phyloP scores from a whole-genome alignment of 2,113 vertebrate genomes.

The Neogobius melanostomus region DNA sequence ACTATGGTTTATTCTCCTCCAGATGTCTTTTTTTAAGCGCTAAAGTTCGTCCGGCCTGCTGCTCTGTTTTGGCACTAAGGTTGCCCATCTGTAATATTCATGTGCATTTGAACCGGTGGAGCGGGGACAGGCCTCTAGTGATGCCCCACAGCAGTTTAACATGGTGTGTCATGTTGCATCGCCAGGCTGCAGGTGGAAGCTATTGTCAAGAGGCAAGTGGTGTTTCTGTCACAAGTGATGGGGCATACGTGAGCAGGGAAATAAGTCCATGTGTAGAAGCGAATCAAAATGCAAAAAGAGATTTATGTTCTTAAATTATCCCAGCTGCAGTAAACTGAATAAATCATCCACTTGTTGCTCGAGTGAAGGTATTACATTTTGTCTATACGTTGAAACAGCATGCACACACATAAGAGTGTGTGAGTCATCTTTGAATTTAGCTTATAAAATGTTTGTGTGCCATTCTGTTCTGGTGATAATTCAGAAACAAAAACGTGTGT shows the following conservation, averaged over 20 bases:
- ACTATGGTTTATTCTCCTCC: constrained; percentile 41
- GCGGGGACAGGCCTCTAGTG: constrained; percentile 4
- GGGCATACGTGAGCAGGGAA: not conserved
- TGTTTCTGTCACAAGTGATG: not conserved
- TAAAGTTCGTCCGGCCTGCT: constrained; percentile 34
- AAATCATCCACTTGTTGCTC: not conserved
- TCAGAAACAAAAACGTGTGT: not conserved
- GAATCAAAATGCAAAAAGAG: not conserved
- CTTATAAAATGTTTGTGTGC: not conserved
- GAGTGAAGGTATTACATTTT: not conserved
- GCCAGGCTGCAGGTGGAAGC: not conserved
- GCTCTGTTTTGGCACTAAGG: constrained; percentile 21
- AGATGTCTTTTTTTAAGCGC: constrained; percentile 27
- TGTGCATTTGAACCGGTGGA: constrained; percentile 18
- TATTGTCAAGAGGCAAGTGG: constrained; percentile 1
- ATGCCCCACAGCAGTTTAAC: constrained; percentile 25
- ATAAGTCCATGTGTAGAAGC: not conserved
- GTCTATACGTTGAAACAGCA: not conserved
- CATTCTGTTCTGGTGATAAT: not conserved
- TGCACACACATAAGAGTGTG: not conserved
- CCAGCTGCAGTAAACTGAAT: not conserved
- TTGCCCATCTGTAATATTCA: constrained; percentile 22
- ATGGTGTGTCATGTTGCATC: not conserved
- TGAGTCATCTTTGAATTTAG: too few relatives aligned
- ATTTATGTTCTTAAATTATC: not conserved